Conservation (phyloP, 1,140 invertebrate species). For the Pentalonia nigronervosa region DNA sequence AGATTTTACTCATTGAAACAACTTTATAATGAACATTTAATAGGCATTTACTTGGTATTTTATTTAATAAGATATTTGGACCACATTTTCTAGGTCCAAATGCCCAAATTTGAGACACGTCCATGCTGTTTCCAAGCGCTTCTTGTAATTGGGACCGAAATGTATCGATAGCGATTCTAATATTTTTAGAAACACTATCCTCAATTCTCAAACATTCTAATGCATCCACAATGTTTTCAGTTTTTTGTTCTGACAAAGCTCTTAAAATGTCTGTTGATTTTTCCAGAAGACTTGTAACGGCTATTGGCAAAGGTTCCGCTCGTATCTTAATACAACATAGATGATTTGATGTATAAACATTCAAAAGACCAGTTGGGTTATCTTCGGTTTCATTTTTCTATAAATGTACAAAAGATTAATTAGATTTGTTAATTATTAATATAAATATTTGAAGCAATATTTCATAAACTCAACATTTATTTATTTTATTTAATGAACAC, state of each 20-base stretch:
- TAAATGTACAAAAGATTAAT: neutral
- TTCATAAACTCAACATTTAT: neutral
- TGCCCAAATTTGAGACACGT: conserved; percentile 83
- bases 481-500: no score
- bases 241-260: conserved; percentile 61
- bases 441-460: neutral
- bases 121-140: conserved; percentile 66
- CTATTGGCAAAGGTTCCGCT: conserved; percentile 79
- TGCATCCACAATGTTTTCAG: neutral
- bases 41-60: conserved; percentile 65
- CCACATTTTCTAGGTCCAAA: conserved; percentile 90
- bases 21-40: neutral
- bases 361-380: conserved; percentile 66
- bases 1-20: neutral
- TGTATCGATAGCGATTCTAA: conserved; percentile 72
- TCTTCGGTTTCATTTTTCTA: conserved; percentile 60
- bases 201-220: conserved; percentile 61
- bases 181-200: conserved; percentile 68
- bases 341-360: conserved; percentile 75
- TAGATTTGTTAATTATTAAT: neutral
- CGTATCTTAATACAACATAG: conserved; percentile 78
- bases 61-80: conserved; percentile 87
- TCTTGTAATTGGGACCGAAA: conserved; percentile 72
- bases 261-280: conserved; percentile 70
- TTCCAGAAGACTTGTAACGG: conserved; percentile 77